phyloP scores from a whole-genome alignment of 2,888 invertebrate genomes.

The Acleris cristana region DNA sequence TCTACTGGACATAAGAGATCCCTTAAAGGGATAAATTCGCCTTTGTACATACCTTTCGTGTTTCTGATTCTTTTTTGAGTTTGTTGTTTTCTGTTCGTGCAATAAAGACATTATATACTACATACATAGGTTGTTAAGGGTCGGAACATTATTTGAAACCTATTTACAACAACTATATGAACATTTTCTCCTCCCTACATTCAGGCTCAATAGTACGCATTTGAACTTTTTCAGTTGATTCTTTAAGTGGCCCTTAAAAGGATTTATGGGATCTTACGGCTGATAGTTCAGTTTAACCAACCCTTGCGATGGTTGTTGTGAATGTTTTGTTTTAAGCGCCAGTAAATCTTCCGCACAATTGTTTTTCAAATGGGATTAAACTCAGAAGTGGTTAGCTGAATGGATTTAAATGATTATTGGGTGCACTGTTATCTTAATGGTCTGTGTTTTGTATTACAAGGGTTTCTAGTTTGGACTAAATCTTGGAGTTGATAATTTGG shows the following conservation, averaged over 20 bases:
- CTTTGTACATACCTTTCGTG: too few relatives aligned
- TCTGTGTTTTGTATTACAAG: slow-evolving; percentile 4
- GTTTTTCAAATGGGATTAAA: slow-evolving; percentile 35
- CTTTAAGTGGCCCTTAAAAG: slow-evolving; percentile 77
- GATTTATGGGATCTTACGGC: slow-evolving; percentile 70
- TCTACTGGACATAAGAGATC: too few relatives aligned
- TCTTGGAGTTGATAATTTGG: too few relatives aligned
- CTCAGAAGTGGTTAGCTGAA: slow-evolving; percentile 24
- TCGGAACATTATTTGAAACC: too few relatives aligned
- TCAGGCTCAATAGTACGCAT: slow-evolving; percentile 49
- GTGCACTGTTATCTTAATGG: slow-evolving; percentile 22
- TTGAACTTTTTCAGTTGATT: slow-evolving; percentile 80
- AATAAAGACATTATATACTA: too few relatives aligned
- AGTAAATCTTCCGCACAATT: slow-evolving; percentile 27
- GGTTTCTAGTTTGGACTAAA: background rate
- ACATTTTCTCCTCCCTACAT: slow-evolving; percentile 17
- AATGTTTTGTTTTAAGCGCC: slow-evolving; percentile 20
- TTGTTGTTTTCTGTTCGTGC: too few relatives aligned
- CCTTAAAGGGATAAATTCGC: too few relatives aligned
- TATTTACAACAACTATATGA: too few relatives aligned
- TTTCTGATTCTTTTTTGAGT: too few relatives aligned
- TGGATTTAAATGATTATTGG: slow-evolving; percentile 27
- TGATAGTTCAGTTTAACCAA: slow-evolving; percentile 52
- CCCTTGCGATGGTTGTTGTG: slow-evolving; percentile 27
- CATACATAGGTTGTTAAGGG: too few relatives aligned